Base-by-base conservation (phyloP, 2,888 invertebrate species). In the Drosophila glabriapex region DNA sequence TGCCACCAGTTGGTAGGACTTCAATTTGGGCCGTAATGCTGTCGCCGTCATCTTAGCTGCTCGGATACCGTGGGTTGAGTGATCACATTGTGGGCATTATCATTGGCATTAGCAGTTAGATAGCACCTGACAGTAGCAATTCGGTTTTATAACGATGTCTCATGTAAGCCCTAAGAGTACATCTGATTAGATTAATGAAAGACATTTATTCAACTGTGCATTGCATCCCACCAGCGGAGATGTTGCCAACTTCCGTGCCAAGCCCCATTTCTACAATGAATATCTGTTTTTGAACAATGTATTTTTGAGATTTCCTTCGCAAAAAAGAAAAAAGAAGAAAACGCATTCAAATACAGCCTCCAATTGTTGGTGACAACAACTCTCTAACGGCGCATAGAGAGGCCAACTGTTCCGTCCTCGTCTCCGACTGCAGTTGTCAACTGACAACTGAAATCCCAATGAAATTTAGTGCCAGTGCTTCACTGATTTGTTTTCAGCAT, bases 1-100 rank as follows among this genome's bases (percentile, higher is more conserved):
- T 1, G 96, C 84, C 52, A 91, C 92, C 33, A 91, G 67, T 63
- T 22, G 78, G 49, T 85, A 87, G 62, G 76, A 65, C 43, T 70
- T 69, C 10, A 50, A 6, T 55, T 43, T 68, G 14, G 63, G 50
- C 28, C 19, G 5, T 9, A 46, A 16, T 59, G 62, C 43, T 66
- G 64, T 22, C 10, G 64, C 82, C 22, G 78, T 71, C 78, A 78
- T 78, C 78, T 78, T 78, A 22, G 71, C 67, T 37, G 77, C 67
- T 83, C 31, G 49, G 62, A 53, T 35, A 73, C 70, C 46, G 54
- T 19, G 37, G 55, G 60, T 56, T 66, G 43, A 82, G 64, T 82
- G 80, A 74, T 33, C 37, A 28, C 1, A 61, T 43, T 60, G 31
- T 59, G 6, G 25, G 28, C 33, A 66, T 41, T 37, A 10, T 19